Conservation (phyloP, 2,113 vertebrate genomes). For the Ceratotherium simum region DNA sequence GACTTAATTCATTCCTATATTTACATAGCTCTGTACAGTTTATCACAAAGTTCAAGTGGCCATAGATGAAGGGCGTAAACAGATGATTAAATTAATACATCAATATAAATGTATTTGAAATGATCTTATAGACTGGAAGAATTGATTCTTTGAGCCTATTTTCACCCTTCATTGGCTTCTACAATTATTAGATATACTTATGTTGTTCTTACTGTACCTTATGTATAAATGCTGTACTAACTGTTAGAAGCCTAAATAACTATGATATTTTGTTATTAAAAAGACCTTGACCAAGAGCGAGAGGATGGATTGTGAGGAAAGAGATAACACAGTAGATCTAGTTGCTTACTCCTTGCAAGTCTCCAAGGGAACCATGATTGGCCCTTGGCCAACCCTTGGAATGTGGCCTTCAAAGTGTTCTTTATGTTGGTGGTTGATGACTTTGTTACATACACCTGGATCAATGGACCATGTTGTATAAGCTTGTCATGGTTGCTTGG, state of each 20-base stretch:
- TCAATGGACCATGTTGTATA: constrained; percentile 32
- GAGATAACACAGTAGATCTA: not conserved
- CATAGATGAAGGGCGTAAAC: constrained; percentile 34
- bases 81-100: constrained; percentile 20
- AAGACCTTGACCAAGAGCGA: constrained; percentile 41
- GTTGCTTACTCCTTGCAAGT: constrained; percentile 31
- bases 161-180: constrained; percentile 38
- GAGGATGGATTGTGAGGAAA: constrained; percentile 1
- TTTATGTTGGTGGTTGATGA: constrained; percentile 36
- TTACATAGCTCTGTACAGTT: constrained; percentile 19
- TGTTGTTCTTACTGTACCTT: constrained; percentile 3
- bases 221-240: not conserved
- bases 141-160: constrained; percentile 30
- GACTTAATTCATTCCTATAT: constrained; percentile 21
- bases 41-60: constrained; percentile 58
- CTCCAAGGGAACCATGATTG: not conserved
- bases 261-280: constrained; percentile 49
- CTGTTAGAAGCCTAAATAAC: not conserved
- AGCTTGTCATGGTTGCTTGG: constrained; percentile 39
- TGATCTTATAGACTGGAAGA: constrained; percentile 6
- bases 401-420: constrained; percentile 47
- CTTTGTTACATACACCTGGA: constrained; percentile 50
- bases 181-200: constrained; percentile 33
- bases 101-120: constrained; percentile 46
- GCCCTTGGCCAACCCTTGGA: not conserved